Evolutionary conservation across 2,113 vertebrate species (phyloP).

Genomic region (Myiopsitta monachus): DNA sequence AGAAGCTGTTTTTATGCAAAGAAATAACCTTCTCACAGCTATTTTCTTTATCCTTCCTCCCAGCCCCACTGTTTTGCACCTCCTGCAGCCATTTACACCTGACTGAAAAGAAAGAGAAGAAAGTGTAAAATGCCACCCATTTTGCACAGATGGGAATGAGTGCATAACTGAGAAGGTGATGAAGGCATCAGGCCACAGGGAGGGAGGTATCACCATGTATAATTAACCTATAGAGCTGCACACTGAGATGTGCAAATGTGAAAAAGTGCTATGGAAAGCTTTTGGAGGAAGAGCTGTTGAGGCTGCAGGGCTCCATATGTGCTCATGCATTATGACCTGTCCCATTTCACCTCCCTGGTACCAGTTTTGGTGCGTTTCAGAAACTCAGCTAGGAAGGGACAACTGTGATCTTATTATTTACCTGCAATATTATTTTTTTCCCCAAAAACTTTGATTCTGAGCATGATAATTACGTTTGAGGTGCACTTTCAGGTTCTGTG

Average conservation of each 20-base stretch:
- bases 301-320: background rate
- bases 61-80: background rate
- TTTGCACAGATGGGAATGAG: background rate
- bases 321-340: background rate
- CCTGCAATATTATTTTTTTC: background rate
- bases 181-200: background rate
- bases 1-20: background rate
- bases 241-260: background rate
- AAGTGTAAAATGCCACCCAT: conserved; percentile 25
- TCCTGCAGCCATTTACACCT: background rate
- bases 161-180: background rate
- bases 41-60: background rate
- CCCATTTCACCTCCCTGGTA: background rate
- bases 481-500: background rate
- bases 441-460: background rate
- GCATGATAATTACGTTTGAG: background rate
- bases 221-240: background rate
- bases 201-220: background rate
- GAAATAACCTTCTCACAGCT: background rate
- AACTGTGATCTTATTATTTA: background rate
- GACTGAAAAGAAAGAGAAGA: background rate
- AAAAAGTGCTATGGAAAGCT: background rate
- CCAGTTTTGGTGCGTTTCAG: background rate
- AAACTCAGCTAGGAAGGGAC: background rate
- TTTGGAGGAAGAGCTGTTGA: background rate